Percentiles rank a stretch among this genome's conserved stretches.
These are phyloP conservation scores for Drosophila novamexicana DNA, from an alignment of 1,140 invertebrate species.

Conservation along the genomic window DNA sequence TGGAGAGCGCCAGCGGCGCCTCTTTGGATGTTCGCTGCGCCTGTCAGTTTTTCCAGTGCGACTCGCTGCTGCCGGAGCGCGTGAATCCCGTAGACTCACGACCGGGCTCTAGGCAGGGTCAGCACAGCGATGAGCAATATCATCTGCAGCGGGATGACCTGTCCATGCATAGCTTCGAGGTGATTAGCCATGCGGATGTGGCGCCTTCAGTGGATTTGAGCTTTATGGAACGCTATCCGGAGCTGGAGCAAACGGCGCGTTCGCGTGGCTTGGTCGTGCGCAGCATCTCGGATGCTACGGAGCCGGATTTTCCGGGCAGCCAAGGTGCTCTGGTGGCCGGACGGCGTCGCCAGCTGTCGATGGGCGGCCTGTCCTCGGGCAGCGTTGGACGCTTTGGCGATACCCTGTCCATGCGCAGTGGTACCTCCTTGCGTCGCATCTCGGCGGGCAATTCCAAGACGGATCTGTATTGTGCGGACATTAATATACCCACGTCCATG, in stretches of 20 bases:
- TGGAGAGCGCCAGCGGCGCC: constrained; percentile 88
- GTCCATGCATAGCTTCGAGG: constrained; percentile 66
- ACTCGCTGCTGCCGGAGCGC: constrained; percentile 90
- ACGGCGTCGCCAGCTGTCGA: constrained; percentile 63
- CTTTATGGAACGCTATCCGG: constrained; percentile 78
- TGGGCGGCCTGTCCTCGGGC: constrained; percentile 72
- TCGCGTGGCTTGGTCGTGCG: constrained; percentile 72
- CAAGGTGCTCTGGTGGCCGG: constrained; percentile 49
- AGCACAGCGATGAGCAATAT: constrained; percentile 64
- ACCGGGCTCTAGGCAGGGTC: constrained; percentile 85
- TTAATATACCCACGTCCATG: constrained; percentile 67
- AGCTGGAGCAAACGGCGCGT: constrained; percentile 74
- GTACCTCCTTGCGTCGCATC: constrained; percentile 72
- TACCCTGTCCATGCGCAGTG: constrained; percentile 73
- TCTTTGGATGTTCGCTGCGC: constrained; percentile 92
- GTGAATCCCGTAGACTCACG: constrained; percentile 87
- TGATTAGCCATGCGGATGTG: constrained; percentile 69
- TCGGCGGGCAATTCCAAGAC: constrained; percentile 71
- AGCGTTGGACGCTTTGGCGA: constrained; percentile 66
- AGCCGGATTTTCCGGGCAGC: constrained; percentile 48
- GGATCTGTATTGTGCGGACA: constrained; percentile 77
- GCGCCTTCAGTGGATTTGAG: constrained; percentile 73
- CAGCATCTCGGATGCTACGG: constrained; percentile 77
- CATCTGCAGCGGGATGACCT: constrained; percentile 59
- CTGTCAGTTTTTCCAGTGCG: constrained; percentile 92